A percentile compares a stretch with the other conserved stretches of the same genome.
These are phyloP conservation scores for Cataglyphis rosenhaueri DNA, from an alignment of 2,888 invertebrate genomes.

Conservation along the genomic window DNA sequence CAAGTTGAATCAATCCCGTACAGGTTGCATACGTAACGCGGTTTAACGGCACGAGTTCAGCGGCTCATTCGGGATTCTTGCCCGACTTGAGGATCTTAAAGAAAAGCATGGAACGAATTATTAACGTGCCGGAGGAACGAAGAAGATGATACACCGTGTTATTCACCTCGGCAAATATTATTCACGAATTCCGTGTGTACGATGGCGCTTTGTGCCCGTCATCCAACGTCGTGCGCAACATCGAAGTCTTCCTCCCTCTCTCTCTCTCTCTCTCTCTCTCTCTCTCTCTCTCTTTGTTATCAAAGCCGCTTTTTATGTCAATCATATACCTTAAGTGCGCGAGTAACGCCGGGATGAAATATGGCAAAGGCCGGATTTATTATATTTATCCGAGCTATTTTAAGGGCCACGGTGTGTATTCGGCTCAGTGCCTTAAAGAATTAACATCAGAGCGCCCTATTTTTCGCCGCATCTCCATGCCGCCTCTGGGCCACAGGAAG, in stretches of 20 bases:
- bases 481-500: conserved; percentile 14
- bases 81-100: conserved; percentile 29
- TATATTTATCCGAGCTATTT: conserved; percentile 49
- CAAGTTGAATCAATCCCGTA: conserved; percentile 66
- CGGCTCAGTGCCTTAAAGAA: conserved; percentile 48
- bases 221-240: conserved; percentile 9
- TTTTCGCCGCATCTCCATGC: conserved; percentile 22
- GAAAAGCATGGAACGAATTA: conserved; percentile 46
- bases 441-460: conserved; percentile 45
- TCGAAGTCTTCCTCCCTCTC: not conserved
- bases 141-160: conserved; percentile 16
- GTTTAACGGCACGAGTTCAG: conserved; percentile 51
- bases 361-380: conserved; percentile 35
- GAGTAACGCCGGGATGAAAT: conserved; percentile 33
- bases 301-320: conserved; percentile 45
- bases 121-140: conserved; percentile 32
- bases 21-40: conserved; percentile 63
- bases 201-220: conserved; percentile 27
- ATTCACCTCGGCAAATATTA: conserved; percentile 31
- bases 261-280: not conserved
- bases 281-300: conserved; percentile 13
- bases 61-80: conserved; percentile 60
- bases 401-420: conserved; percentile 27
- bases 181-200: conserved; percentile 44
- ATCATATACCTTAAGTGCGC: conserved; percentile 32